Evolutionary conservation across 92 coral and sea anemone species (phyloP).

Genomic region (Epizoanthus ramosus): DNA sequence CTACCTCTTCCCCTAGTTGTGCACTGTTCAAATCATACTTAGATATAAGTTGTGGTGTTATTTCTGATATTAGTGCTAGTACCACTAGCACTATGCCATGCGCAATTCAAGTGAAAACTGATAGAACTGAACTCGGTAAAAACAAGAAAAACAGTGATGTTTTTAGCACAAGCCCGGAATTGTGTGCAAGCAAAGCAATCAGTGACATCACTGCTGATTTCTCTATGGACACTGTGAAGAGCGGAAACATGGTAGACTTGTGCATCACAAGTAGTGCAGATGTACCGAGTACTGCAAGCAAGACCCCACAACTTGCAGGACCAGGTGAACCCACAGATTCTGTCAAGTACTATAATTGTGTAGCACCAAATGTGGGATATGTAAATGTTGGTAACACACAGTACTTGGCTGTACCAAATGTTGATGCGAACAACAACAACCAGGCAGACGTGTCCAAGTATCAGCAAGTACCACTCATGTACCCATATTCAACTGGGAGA

Average conservation of each 20-base stretch:
- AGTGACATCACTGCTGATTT: background rate
- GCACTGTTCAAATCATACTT: background rate
- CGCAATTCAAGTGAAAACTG: background rate
- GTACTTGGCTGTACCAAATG: conserved; percentile 1
- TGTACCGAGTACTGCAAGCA: background rate
- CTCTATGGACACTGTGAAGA: background rate
- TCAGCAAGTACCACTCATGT: conserved; percentile 16
- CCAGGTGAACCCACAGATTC: conserved; percentile 2
- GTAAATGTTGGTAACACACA: background rate
- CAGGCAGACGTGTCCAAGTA: background rate
- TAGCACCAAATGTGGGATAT: background rate
- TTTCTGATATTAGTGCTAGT: background rate
- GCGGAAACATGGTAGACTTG: background rate
- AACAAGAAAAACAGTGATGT: background rate
- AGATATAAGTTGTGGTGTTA: background rate
- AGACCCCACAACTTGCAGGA: background rate
- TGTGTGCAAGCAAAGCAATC: conserved; percentile 3
- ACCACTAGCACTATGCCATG: background rate
- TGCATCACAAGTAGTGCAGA: background rate
- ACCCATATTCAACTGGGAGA: conserved; percentile 37
- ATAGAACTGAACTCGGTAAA: background rate
- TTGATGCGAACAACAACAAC: conserved; percentile 15
- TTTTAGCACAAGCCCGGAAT: background rate
- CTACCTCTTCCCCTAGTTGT: background rate
- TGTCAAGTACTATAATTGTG: background rate